Percentiles rank a stretch among this genome's conserved stretches.
Evolutionary conservation across 2,113 vertebrate species (phyloP).

Genomic region (Martes martes): DNA sequence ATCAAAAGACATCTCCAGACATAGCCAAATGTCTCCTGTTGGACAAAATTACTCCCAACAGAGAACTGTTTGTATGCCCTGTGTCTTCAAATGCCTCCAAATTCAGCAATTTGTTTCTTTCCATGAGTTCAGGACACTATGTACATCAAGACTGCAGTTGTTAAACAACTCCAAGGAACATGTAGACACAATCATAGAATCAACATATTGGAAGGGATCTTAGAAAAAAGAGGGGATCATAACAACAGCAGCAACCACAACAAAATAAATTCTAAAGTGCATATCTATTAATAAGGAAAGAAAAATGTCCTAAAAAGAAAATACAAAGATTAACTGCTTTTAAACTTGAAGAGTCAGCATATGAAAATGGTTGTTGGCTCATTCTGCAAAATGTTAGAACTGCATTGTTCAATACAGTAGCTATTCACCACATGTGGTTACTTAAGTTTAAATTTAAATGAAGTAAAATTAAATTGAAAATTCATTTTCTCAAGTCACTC

Average conservation of each 20-base stretch:
- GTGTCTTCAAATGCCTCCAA: neutral
- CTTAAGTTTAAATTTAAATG: neutral
- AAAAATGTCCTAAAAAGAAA: neutral
- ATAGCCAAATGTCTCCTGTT: neutral
- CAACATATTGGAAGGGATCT: neutral
- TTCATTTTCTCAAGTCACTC: neutral
- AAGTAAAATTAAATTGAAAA: slow-evolving; percentile 14
- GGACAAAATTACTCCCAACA: neutral
- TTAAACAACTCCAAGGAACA: neutral
- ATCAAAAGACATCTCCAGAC: neutral
- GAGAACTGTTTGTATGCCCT: neutral
- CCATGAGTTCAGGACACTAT: neutral
- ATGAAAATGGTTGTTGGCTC: neutral
- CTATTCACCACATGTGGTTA: neutral
- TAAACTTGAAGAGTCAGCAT: neutral
- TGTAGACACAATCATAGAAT: neutral
- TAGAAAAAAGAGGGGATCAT: neutral
- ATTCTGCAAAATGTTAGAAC: neutral
- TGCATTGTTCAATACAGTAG: neutral
- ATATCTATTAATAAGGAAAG: neutral
- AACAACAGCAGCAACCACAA: neutral
- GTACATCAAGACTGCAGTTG: neutral
- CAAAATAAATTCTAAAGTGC: neutral
- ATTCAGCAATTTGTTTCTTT: neutral
- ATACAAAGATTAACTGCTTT: neutral